Conservation (phyloP, 2,113 vertebrate species). For the Dicaeum eximium region DNA sequence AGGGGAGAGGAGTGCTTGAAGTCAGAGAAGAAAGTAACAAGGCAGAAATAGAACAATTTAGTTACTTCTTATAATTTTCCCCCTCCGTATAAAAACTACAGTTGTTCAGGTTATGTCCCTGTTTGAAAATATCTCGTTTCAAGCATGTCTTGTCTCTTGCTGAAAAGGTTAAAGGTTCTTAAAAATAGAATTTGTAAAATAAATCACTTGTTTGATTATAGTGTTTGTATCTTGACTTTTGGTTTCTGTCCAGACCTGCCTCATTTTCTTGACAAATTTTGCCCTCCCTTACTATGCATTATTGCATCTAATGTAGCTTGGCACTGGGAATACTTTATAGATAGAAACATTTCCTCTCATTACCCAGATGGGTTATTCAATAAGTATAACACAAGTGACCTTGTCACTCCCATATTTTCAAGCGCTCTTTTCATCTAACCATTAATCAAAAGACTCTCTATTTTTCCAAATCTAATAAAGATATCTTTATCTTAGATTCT, state of each 20-base stretch:
- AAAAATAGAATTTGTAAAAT: background rate
- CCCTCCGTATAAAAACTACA: background rate
- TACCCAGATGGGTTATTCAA: background rate
- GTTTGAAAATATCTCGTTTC: background rate
- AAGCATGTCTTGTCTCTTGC: background rate
- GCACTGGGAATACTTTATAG: background rate
- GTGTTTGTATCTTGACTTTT: background rate
- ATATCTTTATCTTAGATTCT: background rate
- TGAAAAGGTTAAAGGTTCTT: background rate
- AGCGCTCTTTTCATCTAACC: background rate
- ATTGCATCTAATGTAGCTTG: background rate
- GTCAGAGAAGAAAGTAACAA: background rate
- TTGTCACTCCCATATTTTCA: background rate
- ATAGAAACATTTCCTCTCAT: background rate
- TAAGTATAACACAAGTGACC: background rate
- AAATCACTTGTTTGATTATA: background rate
- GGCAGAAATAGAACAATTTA: background rate
- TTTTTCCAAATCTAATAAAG: background rate
- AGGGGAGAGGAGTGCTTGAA: accelerated
- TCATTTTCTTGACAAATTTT: background rate
- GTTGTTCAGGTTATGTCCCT: background rate
- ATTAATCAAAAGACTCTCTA: background rate
- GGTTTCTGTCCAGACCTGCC: background rate
- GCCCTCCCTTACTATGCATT: background rate
- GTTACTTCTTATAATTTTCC: background rate